Conservation (phyloP, 2,888 invertebrate genomes). For the Agrochola macilenta region DNA sequence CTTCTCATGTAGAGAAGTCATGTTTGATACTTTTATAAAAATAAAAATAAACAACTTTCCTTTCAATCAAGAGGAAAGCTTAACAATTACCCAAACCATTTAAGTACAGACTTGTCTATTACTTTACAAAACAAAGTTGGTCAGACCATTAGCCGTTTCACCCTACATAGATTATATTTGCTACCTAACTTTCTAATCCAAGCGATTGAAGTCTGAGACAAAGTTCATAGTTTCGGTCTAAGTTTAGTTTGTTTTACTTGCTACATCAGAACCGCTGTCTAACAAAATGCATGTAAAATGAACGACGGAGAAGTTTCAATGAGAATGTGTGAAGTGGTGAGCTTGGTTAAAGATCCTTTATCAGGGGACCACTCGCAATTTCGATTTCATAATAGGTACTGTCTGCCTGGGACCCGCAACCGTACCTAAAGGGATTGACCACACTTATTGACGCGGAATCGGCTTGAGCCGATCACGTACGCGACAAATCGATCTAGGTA, state of each 20-base stretch:
- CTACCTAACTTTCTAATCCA: constrained; percentile 51
- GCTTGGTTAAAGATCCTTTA: neutral
- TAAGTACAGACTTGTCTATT: constrained; percentile 11
- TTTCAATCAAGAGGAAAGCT: neutral
- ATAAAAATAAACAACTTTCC: neutral
- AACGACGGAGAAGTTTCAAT: constrained; percentile 27
- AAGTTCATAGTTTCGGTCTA: constrained; percentile 45
- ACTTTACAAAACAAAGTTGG: constrained; percentile 30
- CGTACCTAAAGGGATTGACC: neutral
- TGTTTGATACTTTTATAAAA: neutral
- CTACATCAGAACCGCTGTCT: constrained; percentile 37
- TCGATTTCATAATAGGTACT: neutral
- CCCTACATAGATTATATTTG: constrained; percentile 24
- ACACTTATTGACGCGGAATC: neutral
- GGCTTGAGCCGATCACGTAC: neutral
- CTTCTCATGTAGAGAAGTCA: neutral
- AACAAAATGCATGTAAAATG: constrained; percentile 50
- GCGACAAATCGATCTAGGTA: too few relatives aligned
- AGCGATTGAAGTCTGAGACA: constrained; percentile 39
- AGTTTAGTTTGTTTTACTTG: constrained; percentile 56
- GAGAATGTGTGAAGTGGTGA: constrained; percentile 5
- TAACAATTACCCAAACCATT: neutral
- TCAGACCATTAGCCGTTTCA: constrained; percentile 30
- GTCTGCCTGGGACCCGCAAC: neutral
- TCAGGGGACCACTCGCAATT: neutral